These are phyloP conservation scores for Venturia canescens DNA, from an alignment of 1,140 invertebrate species.

Conservation along the genomic window DNA sequence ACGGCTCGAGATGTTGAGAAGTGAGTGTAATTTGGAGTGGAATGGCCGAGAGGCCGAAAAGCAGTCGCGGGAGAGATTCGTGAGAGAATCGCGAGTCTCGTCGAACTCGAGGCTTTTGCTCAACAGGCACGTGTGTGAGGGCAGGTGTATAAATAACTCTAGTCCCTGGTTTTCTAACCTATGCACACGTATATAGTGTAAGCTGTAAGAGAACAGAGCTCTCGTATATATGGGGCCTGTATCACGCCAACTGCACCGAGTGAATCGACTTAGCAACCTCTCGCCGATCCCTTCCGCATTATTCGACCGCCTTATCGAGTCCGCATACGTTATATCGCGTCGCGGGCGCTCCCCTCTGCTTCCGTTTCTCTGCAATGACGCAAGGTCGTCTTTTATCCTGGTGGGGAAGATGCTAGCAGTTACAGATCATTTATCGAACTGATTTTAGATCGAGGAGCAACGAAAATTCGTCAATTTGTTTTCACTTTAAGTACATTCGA, in stretches of 20 bases:
- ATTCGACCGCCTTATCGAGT: conserved; percentile 36
- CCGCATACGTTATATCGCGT: conserved; percentile 1
- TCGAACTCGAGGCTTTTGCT: neutral
- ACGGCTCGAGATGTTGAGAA: no score
- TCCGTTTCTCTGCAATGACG: conserved; percentile 17
- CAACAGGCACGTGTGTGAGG: conserved; percentile 23
- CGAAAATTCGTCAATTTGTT: no score
- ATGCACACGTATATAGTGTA: neutral
- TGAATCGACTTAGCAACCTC: conserved; percentile 32
- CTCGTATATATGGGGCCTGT: neutral
- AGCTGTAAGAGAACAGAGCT: conserved; percentile 3
- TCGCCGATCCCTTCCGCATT: conserved; percentile 36
- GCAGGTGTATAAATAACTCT: conserved; percentile 36
- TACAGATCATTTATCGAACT: neutral
- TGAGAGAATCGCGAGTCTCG: conserved; percentile 27
- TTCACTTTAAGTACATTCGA: no score
- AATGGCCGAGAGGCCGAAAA: neutral
- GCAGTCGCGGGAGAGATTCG: neutral
- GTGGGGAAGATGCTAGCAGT: conserved; percentile 6
- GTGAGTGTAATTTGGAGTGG: no score
- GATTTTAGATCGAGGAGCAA: neutral
- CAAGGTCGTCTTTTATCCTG: neutral
- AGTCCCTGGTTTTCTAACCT: neutral
- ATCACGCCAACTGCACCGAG: conserved; percentile 14
- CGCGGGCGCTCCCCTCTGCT: neutral